phyloP scores from a whole-genome alignment of 2,888 invertebrate species.

The Heliconius cydno region DNA sequence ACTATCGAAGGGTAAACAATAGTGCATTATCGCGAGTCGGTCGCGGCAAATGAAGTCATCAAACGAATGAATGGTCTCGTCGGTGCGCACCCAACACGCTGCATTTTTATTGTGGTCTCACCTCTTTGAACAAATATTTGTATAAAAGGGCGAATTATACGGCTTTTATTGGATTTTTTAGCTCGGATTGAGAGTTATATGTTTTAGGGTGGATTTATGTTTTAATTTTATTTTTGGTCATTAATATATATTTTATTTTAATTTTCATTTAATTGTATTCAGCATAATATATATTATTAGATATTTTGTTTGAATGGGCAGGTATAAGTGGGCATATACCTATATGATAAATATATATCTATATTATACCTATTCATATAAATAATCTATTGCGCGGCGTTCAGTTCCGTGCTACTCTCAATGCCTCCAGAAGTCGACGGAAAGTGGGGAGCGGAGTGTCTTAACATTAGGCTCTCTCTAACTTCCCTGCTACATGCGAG shows the following conservation, averaged over 20 bases:
- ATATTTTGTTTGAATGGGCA: not conserved
- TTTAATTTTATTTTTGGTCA: not conserved
- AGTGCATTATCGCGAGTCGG: conserved; percentile 81
- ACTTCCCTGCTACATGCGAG: too few relatives aligned
- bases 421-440: too few relatives aligned
- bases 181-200: not conserved
- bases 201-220: not conserved
- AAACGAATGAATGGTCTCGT: conserved; percentile 80
- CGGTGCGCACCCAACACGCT: conserved; percentile 72
- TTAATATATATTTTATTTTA: not conserved
- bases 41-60: conserved; percentile 83
- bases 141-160: conserved; percentile 60
- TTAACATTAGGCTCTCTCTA: too few relatives aligned
- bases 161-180: conserved; percentile 31
- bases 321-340: too few relatives aligned
- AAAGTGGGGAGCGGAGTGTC: too few relatives aligned
- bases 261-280: not conserved
- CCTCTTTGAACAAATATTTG: conserved; percentile 79
- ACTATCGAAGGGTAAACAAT: conserved; percentile 84
- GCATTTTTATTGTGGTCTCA: conserved; percentile 78
- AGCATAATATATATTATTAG: not conserved
- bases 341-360: too few relatives aligned
- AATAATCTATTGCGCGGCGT: too few relatives aligned
- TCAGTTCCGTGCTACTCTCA: too few relatives aligned
- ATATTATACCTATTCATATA: too few relatives aligned